Percentiles rank a stretch among this genome's conserved stretches.
Conservation (phyloP, 1,140 invertebrate species). For the Magallana angulata region DNA sequence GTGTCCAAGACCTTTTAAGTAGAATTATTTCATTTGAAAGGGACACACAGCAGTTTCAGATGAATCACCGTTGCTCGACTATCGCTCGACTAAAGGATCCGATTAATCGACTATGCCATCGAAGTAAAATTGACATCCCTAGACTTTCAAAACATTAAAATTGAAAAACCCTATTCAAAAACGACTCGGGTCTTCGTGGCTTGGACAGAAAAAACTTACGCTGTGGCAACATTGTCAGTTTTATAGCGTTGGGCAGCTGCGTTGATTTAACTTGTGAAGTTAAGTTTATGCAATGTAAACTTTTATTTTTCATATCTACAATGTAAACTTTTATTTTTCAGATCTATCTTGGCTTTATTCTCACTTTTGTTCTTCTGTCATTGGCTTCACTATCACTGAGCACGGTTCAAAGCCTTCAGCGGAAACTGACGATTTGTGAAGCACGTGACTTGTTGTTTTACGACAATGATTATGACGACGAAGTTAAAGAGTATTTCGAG, state of each 20-base stretch:
- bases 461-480: not conserved
- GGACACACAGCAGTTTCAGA: no score
- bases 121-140: not conserved
- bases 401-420: slow-evolving; percentile 7
- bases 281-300: no score
- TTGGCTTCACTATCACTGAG: slow-evolving; percentile 26
- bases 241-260: no score
- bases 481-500: slow-evolving; percentile 6
- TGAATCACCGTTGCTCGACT: no score
- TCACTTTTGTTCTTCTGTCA: slow-evolving; percentile 43
- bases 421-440: slow-evolving; percentile 34
- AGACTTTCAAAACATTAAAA: not conserved
- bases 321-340: slow-evolving; percentile 25
- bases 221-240: no score
- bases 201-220: no score
- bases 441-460: slow-evolving; percentile 13
- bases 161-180: not conserved
- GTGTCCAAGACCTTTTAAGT: no score
- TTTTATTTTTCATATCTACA: slow-evolving; percentile 39
- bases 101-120: no score
- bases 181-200: not conserved
- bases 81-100: no score
- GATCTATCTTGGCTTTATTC: slow-evolving; percentile 19
- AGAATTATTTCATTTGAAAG: no score
- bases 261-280: no score